Evolutionary conservation across 1,140 invertebrate species (phyloP).

Genomic region (Schlechtendalia chinensis): DNA sequence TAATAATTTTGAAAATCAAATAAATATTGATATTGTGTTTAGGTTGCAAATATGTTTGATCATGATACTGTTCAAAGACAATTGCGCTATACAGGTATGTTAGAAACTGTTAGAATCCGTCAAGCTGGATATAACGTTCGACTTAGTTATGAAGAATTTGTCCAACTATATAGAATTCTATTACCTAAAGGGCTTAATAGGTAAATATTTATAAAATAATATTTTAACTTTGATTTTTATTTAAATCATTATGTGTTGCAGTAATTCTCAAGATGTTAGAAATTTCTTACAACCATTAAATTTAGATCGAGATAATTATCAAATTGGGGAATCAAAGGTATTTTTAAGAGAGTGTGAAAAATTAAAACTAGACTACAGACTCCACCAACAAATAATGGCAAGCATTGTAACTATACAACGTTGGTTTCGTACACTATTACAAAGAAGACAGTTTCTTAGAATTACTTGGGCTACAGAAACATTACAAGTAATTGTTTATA

Average conservation of each 20-base stretch:
- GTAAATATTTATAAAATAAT: slow-evolving; percentile 53
- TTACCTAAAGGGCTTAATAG: slow-evolving; percentile 80
- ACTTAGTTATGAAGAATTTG: slow-evolving; percentile 90
- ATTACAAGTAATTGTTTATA: slow-evolving; percentile 64
- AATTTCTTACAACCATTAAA: slow-evolving; percentile 77
- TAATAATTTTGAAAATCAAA: neutral
- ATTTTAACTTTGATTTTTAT: slow-evolving; percentile 1
- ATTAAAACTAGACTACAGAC: slow-evolving; percentile 81
- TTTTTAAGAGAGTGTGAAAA: slow-evolving; percentile 94
- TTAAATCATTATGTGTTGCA: slow-evolving; percentile 52
- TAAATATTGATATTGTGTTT: slow-evolving; percentile 38
- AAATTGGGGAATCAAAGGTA: slow-evolving; percentile 86
- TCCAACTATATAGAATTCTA: slow-evolving; percentile 86
- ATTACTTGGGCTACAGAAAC: slow-evolving; percentile 71
- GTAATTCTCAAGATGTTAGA: slow-evolving; percentile 75
- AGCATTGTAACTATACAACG: slow-evolving; percentile 88
- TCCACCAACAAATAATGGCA: slow-evolving; percentile 91
- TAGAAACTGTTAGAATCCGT: slow-evolving; percentile 92
- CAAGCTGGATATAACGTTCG: slow-evolving; percentile 94
- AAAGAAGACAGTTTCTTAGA: slow-evolving; percentile 73
- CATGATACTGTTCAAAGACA: slow-evolving; percentile 89
- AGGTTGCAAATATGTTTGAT: slow-evolving; percentile 87
- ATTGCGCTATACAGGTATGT: slow-evolving; percentile 88
- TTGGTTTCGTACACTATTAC: slow-evolving; percentile 82
- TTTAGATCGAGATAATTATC: slow-evolving; percentile 85